Conservation (phyloP, 2,113 vertebrate species). For the Paratilapia polleni region DNA sequence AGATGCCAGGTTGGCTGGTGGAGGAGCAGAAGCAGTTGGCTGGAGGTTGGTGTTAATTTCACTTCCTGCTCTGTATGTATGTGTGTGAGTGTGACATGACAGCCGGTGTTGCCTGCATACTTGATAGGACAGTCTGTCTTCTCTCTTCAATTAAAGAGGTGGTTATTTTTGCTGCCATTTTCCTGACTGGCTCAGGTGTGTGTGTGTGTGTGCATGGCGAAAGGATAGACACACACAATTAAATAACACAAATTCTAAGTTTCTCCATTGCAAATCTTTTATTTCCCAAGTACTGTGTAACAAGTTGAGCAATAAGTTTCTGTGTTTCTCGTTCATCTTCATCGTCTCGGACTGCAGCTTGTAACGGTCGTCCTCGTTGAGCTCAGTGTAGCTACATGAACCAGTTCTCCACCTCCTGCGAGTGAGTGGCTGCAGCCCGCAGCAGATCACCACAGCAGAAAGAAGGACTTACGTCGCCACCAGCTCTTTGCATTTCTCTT, state of each 20-base stretch:
- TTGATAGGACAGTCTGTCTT: neutral
- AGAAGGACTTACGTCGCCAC: neutral
- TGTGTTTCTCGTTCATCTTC: neutral
- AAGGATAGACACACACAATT: accelerated
- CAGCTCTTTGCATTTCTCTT: neutral
- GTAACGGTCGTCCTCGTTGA: accelerated
- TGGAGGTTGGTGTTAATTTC: neutral
- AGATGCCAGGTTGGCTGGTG: neutral
- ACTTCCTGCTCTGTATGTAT: neutral
- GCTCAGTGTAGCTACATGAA: neutral
- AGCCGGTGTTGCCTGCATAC: neutral
- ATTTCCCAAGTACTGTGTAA: neutral
- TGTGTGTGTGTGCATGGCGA: accelerated
- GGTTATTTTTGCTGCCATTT: too few relatives aligned
- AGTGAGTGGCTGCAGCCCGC: neutral
- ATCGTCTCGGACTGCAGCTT: neutral
- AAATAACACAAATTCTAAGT: too few relatives aligned
- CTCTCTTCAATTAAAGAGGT: neutral
- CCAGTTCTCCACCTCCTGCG: neutral
- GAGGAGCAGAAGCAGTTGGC: neutral
- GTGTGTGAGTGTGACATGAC: accelerated
- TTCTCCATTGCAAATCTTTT: too few relatives aligned
- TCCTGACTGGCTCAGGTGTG: too few relatives aligned
- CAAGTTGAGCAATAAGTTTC: neutral
- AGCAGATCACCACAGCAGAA: neutral